phyloP scores from a whole-genome alignment of 1,140 invertebrate species.

The Drosophila ohnishii region DNA sequence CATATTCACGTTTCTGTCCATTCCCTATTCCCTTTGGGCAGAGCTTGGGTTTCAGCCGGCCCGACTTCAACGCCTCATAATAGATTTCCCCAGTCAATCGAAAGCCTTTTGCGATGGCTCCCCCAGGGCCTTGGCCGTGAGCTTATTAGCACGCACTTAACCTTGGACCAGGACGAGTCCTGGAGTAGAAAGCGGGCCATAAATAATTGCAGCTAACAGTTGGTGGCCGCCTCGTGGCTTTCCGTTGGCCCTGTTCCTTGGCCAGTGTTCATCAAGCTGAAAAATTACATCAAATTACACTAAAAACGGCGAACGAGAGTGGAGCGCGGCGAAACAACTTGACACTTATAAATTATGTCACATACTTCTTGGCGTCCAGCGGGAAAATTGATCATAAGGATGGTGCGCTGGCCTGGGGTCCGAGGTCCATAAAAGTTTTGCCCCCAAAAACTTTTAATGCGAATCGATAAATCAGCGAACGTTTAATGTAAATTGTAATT shows the following conservation, averaged over 20 bases:
- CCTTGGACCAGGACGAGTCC: conserved; percentile 45
- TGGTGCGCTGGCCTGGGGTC: not conserved
- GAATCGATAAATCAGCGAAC: conserved; percentile 60
- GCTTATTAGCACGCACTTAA: conserved; percentile 77
- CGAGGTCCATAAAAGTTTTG: conserved; percentile 45
- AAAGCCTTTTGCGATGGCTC: conserved; percentile 52
- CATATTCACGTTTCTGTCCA: not conserved
- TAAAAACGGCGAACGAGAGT: conserved; percentile 23
- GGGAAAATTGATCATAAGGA: conserved; percentile 62
- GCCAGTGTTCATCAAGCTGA: conserved; percentile 59
- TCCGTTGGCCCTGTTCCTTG: not conserved
- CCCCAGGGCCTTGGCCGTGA: conserved; percentile 43
- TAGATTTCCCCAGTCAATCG: conserved; percentile 49
- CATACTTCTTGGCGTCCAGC: conserved; percentile 63
- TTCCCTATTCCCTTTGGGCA: not conserved
- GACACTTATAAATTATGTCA: conserved; percentile 79
- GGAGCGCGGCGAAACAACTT: conserved; percentile 45
- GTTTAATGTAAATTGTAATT: conserved; percentile 58
- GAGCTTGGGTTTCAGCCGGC: conserved; percentile 6
- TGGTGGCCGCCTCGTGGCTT: conserved; percentile 34
- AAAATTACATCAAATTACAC: conserved; percentile 72
- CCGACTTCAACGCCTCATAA: conserved; percentile 15
- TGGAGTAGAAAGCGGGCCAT: conserved; percentile 49
- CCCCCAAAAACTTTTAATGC: conserved; percentile 67
- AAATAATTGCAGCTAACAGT: conserved; percentile 74